phyloP scores from a whole-genome alignment of 2,113 vertebrate genomes.

The Cnemophilus loriae region DNA sequence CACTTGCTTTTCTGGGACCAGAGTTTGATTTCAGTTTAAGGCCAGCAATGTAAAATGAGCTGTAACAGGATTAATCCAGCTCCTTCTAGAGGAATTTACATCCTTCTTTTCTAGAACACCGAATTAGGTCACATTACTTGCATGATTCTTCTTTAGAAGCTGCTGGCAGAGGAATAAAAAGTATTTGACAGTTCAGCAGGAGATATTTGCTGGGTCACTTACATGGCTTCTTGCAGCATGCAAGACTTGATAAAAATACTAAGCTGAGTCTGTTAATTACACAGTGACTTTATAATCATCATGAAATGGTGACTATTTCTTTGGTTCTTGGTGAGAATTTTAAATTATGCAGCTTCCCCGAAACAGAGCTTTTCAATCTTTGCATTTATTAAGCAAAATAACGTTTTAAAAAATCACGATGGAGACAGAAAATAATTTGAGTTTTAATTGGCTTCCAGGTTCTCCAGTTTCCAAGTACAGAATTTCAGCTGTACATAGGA shows the following conservation, averaged over 20 bases:
- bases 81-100: constrained; percentile 33
- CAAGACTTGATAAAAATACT: not conserved
- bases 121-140: not conserved
- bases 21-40: constrained; percentile 26
- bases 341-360: not conserved
- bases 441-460: not conserved
- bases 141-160: not conserved
- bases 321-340: not conserved
- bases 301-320: not conserved
- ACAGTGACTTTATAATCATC: not conserved
- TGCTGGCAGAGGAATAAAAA: constrained; percentile 12
- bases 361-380: not conserved
- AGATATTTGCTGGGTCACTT: not conserved
- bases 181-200: constrained; percentile 10
- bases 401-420: not conserved
- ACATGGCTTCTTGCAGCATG: not conserved
- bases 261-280: not conserved
- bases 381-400: not conserved
- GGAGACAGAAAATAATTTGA: not conserved
- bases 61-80: constrained; percentile 11
- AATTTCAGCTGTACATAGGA: not conserved
- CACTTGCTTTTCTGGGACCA: constrained; percentile 40
- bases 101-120: constrained; percentile 30
- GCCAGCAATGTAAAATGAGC: constrained; percentile 39
- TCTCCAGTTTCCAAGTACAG: not conserved